These are phyloP conservation scores for Polyodon spathula DNA, from an alignment of 2,113 vertebrate genomes.

Conservation along the genomic window DNA sequence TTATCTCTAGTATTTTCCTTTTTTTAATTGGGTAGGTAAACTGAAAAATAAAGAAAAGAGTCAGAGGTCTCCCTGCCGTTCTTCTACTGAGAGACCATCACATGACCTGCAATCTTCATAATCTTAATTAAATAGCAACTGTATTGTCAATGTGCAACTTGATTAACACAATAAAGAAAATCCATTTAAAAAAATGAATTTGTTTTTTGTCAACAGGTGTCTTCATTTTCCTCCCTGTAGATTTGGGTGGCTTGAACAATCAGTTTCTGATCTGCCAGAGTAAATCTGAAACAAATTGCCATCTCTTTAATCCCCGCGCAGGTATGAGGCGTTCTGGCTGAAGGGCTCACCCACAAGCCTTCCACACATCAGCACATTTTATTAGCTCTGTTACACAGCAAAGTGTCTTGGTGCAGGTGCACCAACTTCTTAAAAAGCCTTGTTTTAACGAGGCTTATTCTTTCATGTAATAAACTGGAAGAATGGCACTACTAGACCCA, in stretches of 20 bases:
- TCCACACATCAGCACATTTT: conserved; percentile 24
- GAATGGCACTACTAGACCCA: no score
- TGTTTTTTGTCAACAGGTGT: conserved; percentile 39
- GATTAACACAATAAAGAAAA: conserved; percentile 4
- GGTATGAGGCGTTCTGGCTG: conserved; percentile 24
- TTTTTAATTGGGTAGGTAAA: no score
- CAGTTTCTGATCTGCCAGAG: conserved; percentile 47
- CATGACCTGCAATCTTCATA: no score
- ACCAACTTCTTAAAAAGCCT: neutral
- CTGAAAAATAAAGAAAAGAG: no score
- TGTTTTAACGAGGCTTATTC: neutral
- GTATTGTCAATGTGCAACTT: neutral
- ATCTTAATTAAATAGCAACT: no score
- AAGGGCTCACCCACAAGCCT: conserved; percentile 11
- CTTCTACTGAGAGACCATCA: no score
- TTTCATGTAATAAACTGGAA: no score
- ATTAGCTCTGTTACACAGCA: conserved; percentile 16
- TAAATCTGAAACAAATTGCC: conserved; percentile 68
- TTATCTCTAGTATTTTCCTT: no score
- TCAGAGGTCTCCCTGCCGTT: no score
- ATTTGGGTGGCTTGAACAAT: conserved; percentile 54
- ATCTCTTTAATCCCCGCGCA: conserved; percentile 42
- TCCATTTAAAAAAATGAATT: neutral
- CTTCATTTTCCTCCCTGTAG: conserved; percentile 40
- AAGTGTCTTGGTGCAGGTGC: conserved; percentile 14